Evolutionary conservation across 2,888 invertebrate genomes (phyloP).

Genomic region (Ormyrus thymus): DNA sequence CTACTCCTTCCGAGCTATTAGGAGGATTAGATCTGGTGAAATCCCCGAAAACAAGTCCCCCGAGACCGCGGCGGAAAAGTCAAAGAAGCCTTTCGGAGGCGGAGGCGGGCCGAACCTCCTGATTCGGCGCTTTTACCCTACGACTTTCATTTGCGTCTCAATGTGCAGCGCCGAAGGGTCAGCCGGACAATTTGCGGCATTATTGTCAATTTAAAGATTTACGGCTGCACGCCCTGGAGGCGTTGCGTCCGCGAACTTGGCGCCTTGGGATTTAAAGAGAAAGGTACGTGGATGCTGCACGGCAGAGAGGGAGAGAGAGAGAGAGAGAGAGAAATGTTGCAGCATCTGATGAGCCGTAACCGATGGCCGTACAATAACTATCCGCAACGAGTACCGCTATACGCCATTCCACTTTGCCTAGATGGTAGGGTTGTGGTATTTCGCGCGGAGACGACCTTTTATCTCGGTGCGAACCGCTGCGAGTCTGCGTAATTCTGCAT

Average conservation of each 20-base stretch:
- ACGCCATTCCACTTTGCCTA: conserved; percentile 59
- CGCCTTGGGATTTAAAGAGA: conserved; percentile 38
- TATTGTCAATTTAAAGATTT: conserved; percentile 69
- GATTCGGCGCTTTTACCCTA: conserved; percentile 60
- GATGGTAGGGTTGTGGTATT: neutral
- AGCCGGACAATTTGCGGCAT: conserved; percentile 66
- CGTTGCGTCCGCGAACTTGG: neutral
- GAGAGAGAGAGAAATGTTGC: conserved; percentile 61
- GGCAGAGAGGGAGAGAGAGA: conserved; percentile 48
- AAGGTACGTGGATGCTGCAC: neutral
- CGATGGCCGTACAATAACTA: conserved; percentile 70
- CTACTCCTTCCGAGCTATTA: conserved; percentile 32
- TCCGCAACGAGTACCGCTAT: conserved; percentile 71
- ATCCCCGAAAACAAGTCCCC: conserved; percentile 54
- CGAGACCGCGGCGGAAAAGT: conserved; percentile 37
- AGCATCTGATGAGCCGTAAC: conserved; percentile 71
- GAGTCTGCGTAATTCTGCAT: conserved; percentile 38
- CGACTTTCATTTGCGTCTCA: conserved; percentile 59
- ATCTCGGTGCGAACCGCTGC: neutral
- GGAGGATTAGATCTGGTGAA: conserved; percentile 47
- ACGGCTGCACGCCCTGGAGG: conserved; percentile 37
- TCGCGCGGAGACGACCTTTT: conserved; percentile 13
- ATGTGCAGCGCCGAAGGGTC: conserved; percentile 48
- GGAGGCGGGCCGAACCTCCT: conserved; percentile 15
- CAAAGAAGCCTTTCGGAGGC: conserved; percentile 28